Conservation (phyloP, 2,797 vertebrate species). For the Acanthopagrus latus region DNA sequence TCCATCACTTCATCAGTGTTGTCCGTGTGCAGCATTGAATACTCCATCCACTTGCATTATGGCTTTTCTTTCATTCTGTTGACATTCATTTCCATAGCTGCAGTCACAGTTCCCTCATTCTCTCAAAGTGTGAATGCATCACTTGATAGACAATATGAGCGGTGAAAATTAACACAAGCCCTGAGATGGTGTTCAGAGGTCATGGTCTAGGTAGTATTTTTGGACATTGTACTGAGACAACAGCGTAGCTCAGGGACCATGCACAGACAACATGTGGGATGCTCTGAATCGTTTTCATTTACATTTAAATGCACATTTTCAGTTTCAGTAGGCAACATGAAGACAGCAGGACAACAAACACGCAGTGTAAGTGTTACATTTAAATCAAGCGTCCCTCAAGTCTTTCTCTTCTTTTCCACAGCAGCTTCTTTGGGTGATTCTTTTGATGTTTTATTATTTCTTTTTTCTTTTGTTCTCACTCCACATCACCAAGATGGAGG, state of each 20-base stretch:
- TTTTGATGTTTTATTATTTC: background rate
- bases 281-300: conserved; percentile 25
- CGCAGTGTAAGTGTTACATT: conserved; percentile 15
- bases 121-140: conserved; percentile 64
- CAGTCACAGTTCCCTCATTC: conserved; percentile 24
- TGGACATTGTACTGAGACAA: conserved; percentile 56
- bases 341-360: conserved; percentile 29
- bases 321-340: conserved; percentile 25
- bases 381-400: background rate
- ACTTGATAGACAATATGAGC: conserved; percentile 54
- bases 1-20: background rate
- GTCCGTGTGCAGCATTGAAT: background rate
- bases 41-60: conserved; percentile 49
- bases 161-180: conserved; percentile 73
- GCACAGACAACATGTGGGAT: conserved; percentile 58
- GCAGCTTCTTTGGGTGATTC: conserved; percentile 1
- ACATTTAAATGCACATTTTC: conserved; percentile 38
- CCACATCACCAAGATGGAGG: conserved; percentile 13
- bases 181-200: conserved; percentile 77
- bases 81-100: conserved; percentile 19
- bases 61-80: conserved; percentile 69
- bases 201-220: conserved; percentile 58
- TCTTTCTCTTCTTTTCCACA: conserved; percentile 2
- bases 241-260: conserved; percentile 52
- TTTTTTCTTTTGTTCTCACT: conserved; percentile 21